A percentile compares a stretch with the other conserved stretches of the same genome.
phyloP scores from a whole-genome alignment of 1,140 invertebrate species.

The Lordiphosa collinella region DNA sequence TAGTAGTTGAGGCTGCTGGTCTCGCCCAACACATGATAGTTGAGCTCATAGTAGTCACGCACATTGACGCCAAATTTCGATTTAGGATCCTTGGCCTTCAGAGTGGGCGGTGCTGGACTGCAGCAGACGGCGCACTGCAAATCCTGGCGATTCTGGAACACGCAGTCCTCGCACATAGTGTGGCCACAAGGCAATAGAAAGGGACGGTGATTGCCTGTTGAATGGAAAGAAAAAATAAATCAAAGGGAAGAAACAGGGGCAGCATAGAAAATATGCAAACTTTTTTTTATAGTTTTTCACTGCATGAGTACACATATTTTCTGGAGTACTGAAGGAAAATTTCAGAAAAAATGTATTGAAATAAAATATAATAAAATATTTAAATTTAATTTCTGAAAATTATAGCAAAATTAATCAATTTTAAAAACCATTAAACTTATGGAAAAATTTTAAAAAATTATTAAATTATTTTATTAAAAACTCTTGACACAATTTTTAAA shows the following conservation, averaged over 20 bases:
- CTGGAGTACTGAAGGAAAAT: too few relatives aligned
- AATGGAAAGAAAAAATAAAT: neutral
- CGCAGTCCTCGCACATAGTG: slow-evolving; percentile 60
- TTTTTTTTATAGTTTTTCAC: too few relatives aligned
- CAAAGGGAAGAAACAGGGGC: neutral
- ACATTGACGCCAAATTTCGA: slow-evolving; percentile 8
- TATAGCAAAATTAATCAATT: too few relatives aligned
- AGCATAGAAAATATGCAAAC: too few relatives aligned
- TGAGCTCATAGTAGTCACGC: slow-evolving; percentile 52
- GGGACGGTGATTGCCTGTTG: slow-evolving; percentile 35
- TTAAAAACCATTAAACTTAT: too few relatives aligned
- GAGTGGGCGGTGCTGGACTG: slow-evolving; percentile 19
- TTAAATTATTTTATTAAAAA: too few relatives aligned
- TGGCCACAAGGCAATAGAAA: slow-evolving; percentile 62
- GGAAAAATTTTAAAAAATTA: too few relatives aligned
- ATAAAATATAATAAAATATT: too few relatives aligned
- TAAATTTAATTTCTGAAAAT: too few relatives aligned
- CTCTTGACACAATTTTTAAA: too few relatives aligned
- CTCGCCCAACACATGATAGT: slow-evolving; percentile 59
- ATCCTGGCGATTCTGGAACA: slow-evolving; percentile 29
- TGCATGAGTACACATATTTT: too few relatives aligned
- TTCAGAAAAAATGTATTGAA: too few relatives aligned
- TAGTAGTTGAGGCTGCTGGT: slow-evolving; percentile 15
- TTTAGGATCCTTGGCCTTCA: slow-evolving; percentile 22
- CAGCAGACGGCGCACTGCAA: slow-evolving; percentile 49